Base-by-base conservation (phyloP, 2,888 invertebrate species). In the Eubasilissa splendida region DNA sequence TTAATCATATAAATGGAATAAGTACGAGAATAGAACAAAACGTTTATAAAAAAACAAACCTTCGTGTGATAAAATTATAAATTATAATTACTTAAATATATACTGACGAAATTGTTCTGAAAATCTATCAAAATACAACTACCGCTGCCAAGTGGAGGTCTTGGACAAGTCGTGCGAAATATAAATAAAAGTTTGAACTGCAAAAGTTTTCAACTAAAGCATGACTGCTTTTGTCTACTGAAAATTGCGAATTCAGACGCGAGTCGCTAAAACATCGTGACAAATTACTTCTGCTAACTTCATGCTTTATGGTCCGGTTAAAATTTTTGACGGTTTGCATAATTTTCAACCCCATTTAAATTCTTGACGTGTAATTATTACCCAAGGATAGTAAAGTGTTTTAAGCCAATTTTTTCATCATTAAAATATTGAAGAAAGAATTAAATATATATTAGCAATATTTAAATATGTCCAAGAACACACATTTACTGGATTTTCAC, bases 161-260 rank as follows among this genome's bases (percentile, higher is more conserved):
- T n/a, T n/a, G 58, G 9, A 58, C 58, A n/a, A 58, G 58, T 4
- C 9, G n/a, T 22, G 42, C 42, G n/a, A 58, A n/a, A 11, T 14
- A 50, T 68, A 68, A 68, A 68, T 68, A 68, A 68, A 68, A 68
- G 42, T 50, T 9, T 50, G n/a, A 52, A 68, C 42, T 50, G 33
- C 42, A 14, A n/a, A 68, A 52, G n/a, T 50, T 68, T 68, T 50
- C 33, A 50, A n/a, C 1, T 58, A n/a, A 11, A 58, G 58, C n/a
- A 58, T 4, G n/a, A 8, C n/a, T 58, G 58, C 58, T 58, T n/a
- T 58, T 58, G 58, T 58, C 58, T 58, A 42, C 42, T 42, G 42
- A 42, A 42, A 42, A 42, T 42, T 42, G 42, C 9, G 58, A n/a
- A 11, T 10, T 58, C 58, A n/a, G 9, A 9, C n/a, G 11, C 2